Evolutionary conservation across 2,797 vertebrate species (phyloP), one percentile per base, ranked within the genome.

Genomic region (Pitangus sulphuratus): DNA sequence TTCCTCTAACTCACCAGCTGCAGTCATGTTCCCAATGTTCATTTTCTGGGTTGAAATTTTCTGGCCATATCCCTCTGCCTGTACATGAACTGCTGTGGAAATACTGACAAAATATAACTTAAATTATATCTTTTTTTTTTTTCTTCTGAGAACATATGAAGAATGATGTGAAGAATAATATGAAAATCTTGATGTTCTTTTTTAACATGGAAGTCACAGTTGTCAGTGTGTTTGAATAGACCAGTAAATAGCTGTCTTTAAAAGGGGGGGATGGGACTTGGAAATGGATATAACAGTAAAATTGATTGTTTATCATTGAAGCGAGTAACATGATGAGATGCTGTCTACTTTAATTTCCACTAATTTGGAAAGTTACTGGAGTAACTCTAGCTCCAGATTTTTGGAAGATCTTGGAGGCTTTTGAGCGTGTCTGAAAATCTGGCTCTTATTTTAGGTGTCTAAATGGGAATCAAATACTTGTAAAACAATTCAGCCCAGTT

Each of bases 401-500:
- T 84, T 89, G 47, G 76, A 95, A 94, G 71, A 89, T 84, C 64
- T 87, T 89, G 57, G 48, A 93, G 68, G 71, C 37, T 95, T 95
- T 87, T 77, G 64, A 84, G 80, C 1, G 1, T 82, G 56, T 83
- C 93, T 31, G 15, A 90, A 95, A 96, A 93, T 84, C 90, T 95
- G 94, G 74, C 89, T 95, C 64, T 91, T 87, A 91, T 94, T 96
- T 95, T 88, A 68, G 56, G n/a, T 84, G 74, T 61, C 60, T 93
- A 84, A 94, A 89, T 80, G 50, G 15, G 64, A 90, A 87, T 84
- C 75, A 93, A 95, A 89, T 91, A 72, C 80, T 96, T 66, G 65
- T 82, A 90, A 91, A 95, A 89, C 79, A 89, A 84, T 91, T 70
- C 77, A 89, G 71, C 78, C 88, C 96, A 95, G 93, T 96, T 91